A percentile compares a stretch with the other conserved stretches of the same genome.
These are phyloP conservation scores for Thecophora atra DNA, from an alignment of 2,888 invertebrate species.

Conservation along the genomic window DNA sequence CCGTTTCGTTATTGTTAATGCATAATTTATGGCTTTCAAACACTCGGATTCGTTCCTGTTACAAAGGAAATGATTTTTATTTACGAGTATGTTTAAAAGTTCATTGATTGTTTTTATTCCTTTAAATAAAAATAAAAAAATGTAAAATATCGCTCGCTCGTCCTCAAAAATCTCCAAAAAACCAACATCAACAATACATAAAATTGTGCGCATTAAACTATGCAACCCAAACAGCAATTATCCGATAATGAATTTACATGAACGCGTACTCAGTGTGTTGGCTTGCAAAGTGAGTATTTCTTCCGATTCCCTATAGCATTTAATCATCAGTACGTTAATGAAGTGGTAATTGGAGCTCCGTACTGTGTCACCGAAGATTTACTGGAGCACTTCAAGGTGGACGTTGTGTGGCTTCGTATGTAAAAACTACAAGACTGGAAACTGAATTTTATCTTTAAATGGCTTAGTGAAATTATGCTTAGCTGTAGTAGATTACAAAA, in stretches of 20 bases:
- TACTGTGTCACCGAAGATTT: constrained; percentile 91
- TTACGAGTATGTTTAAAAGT: not conserved
- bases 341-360: constrained; percentile 98
- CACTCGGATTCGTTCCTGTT: not conserved
- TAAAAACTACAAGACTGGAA: no score
- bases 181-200: constrained; percentile 19
- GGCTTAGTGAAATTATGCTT: no score
- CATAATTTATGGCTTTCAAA: no score
- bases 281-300: constrained; percentile 83
- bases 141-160: not conserved
- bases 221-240: constrained; percentile 76
- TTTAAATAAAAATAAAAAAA: constrained; percentile 8
- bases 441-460: no score
- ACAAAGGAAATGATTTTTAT: not conserved
- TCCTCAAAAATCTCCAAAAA: not conserved
- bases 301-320: not conserved
- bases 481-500: no score
- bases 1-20: no score
- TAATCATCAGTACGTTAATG: constrained; percentile 83
- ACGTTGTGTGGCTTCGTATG: constrained; percentile 89
- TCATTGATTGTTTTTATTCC: not conserved
- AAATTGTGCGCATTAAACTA: constrained; percentile 44
- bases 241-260: constrained; percentile 99
- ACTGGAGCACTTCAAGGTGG: constrained; percentile 94
- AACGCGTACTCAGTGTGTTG: constrained; percentile 93